Evolutionary conservation across 2,888 invertebrate species (phyloP).

Genomic region (Nasonia oneida): DNA sequence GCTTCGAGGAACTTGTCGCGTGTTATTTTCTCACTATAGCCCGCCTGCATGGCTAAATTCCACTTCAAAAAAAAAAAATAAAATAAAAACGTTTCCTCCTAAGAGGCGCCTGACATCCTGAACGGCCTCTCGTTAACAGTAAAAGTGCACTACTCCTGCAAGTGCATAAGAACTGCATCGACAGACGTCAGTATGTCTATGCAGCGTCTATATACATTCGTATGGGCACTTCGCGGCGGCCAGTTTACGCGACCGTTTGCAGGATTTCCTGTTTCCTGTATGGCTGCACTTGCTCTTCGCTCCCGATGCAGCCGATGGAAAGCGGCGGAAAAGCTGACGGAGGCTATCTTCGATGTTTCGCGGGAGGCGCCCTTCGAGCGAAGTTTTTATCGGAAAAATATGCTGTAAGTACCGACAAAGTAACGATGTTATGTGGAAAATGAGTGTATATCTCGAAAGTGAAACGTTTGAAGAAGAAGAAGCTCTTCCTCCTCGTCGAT

Average conservation of each 20-base stretch:
- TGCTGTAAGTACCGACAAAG: too few species aligned
- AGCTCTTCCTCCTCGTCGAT: background rate
- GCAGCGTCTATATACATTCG: background rate
- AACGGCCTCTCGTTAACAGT: constrained; percentile 5
- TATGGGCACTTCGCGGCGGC: background rate
- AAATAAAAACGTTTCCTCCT: background rate
- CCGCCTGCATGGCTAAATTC: too few species aligned
- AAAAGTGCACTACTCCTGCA: background rate
- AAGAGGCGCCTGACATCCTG: background rate
- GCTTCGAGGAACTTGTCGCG: background rate
- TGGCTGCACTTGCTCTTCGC: background rate
- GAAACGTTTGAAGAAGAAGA: too few species aligned
- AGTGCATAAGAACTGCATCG: background rate
- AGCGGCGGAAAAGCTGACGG: background rate
- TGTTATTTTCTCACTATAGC: background rate
- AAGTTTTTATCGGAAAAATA: background rate
- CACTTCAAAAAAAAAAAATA: too few species aligned
- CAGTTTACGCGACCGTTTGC: constrained; percentile 19
- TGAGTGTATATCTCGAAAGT: too few species aligned
- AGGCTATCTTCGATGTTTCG: background rate
- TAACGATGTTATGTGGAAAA: too few species aligned
- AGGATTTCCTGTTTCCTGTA: constrained; percentile 24
- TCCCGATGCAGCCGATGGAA: background rate
- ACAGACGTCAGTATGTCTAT: background rate
- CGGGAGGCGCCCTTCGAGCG: background rate